Evolutionary conservation across 2,888 invertebrate genomes (phyloP).

Genomic region (Neelides folsomi): DNA sequence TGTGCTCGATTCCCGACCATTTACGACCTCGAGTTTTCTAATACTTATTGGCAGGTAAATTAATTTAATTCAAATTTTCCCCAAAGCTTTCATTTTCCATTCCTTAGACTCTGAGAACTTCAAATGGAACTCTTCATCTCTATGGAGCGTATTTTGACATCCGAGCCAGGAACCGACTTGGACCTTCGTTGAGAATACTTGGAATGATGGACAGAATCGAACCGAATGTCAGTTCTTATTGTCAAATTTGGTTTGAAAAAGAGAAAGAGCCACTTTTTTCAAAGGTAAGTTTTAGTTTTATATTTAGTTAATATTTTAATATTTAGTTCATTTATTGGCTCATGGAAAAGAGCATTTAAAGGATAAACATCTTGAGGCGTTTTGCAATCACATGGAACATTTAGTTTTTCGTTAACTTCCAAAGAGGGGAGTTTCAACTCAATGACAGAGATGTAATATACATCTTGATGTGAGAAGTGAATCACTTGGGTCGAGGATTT

Average conservation of each 20-base stretch:
- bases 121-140: conserved; percentile 77
- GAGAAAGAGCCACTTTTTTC: conserved; percentile 58
- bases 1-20: conserved; percentile 77
- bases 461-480: too few species aligned
- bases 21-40: conserved; percentile 82
- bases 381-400: too few species aligned
- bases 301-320: too few species aligned
- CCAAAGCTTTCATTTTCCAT: background rate
- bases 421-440: too few species aligned
- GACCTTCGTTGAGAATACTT: conserved; percentile 68
- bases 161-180: conserved; percentile 59
- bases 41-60: conserved; percentile 70
- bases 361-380: too few species aligned
- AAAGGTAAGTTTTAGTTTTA: conserved; percentile 13
- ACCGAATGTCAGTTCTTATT: conserved; percentile 65
- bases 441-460: too few species aligned
- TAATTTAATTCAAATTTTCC: background rate
- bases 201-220: conserved; percentile 82
- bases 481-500: too few species aligned
- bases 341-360: too few species aligned
- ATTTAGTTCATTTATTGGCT: too few species aligned
- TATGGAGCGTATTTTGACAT: conserved; percentile 82
- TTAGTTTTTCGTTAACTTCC: too few species aligned
- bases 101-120: conserved; percentile 50
- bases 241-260: conserved; percentile 80